phyloP scores from a whole-genome alignment of 2,797 vertebrate species.

The Otolemur crassicaudatus region DNA sequence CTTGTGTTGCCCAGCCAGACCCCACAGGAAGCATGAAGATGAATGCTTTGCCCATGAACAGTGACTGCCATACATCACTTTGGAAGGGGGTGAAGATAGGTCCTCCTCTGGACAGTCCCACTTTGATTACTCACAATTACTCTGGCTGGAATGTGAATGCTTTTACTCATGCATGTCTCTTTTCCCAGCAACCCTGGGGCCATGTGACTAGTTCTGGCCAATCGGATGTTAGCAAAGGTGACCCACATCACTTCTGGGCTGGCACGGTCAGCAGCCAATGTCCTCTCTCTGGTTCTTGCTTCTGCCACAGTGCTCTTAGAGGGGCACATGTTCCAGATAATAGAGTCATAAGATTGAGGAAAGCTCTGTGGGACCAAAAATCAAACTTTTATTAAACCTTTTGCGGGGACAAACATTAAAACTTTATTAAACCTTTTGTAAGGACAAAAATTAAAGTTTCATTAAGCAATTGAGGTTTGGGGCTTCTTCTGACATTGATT shows the following conservation, averaged over 20 bases:
- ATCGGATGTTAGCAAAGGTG: not conserved
- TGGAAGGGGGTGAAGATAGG: not conserved
- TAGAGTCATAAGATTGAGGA: not conserved
- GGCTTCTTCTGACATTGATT: not conserved
- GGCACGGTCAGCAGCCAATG: rapidly evolving
- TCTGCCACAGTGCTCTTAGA: not conserved
- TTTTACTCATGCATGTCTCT: not conserved
- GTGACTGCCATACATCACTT: not conserved
- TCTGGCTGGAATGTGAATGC: not conserved
- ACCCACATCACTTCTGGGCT: not conserved
- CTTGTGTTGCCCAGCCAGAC: not conserved
- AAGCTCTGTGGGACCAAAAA: not conserved
- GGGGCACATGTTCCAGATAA: not conserved
- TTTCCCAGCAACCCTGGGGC: not conserved
- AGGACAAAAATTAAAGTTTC: not conserved
- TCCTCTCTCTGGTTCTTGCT: not conserved
- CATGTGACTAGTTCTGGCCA: not conserved
- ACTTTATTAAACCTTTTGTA: not conserved
- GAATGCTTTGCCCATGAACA: not conserved
- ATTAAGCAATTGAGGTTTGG: not conserved
- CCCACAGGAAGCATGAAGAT: not conserved
- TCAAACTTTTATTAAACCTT: not conserved
- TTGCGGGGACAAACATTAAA: not conserved
- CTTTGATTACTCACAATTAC: too few species aligned
- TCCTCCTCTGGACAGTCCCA: not conserved